phyloP scores from a whole-genome alignment of 2,113 vertebrate genomes.

The Gallinago paraguaiae region DNA sequence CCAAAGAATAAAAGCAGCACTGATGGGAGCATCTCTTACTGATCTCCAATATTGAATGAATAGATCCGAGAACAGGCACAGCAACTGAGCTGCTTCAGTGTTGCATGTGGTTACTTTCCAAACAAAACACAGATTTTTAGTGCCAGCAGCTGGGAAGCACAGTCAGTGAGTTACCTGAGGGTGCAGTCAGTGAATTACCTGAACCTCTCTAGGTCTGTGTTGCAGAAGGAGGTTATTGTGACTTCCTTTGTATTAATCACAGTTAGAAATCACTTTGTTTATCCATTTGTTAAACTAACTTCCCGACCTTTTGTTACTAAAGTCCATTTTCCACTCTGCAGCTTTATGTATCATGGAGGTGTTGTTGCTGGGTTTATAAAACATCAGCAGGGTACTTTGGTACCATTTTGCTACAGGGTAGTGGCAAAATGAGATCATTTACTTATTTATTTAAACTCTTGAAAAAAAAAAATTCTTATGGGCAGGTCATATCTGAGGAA shows the following conservation, averaged over 20 bases:
- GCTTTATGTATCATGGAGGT: background rate
- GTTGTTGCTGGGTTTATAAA: background rate
- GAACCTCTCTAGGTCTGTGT: background rate
- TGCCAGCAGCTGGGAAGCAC: background rate
- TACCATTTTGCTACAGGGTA: background rate
- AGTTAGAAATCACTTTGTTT: background rate
- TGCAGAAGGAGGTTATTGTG: background rate
- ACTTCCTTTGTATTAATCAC: background rate
- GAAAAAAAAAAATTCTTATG: background rate
- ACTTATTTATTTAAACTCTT: too few species aligned
- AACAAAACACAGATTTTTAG: background rate
- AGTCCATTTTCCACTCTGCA: background rate
- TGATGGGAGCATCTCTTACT: background rate
- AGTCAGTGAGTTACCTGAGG: background rate
- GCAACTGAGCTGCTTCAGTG: background rate
- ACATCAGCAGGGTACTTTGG: background rate
- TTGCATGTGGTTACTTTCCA: background rate
- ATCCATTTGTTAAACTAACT: background rate
- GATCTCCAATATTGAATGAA: fast-evolving
- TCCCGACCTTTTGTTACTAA: background rate
- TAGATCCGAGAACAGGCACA: background rate
- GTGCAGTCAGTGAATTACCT: background rate
- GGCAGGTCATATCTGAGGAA: background rate
- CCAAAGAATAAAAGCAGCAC: background rate
- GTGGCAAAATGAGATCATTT: background rate